Percentiles rank a stretch among this genome's conserved stretches.
These are phyloP conservation scores for Hippopotamyrus pictus DNA, from an alignment of 2,797 vertebrate genomes.

Conservation along the genomic window DNA sequence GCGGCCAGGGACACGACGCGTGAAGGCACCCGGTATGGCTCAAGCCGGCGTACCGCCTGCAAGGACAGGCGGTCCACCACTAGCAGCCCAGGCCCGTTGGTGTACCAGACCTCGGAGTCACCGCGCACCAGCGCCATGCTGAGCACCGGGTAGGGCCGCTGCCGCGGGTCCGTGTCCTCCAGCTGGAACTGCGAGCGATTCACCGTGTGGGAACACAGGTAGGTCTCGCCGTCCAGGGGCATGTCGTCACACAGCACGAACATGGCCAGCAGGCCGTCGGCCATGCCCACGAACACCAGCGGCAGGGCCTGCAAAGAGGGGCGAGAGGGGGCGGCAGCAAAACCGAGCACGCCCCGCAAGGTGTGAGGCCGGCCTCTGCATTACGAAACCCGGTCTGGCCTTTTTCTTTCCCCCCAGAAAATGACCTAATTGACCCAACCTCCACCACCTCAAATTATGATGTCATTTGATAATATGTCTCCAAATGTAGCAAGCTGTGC, in stretches of 20 bases:
- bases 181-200: conserved; percentile 78
- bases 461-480: not conserved
- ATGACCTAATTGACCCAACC: not conserved
- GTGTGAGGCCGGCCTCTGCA: not conserved
- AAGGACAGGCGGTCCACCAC: conserved; percentile 68
- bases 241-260: conserved; percentile 69
- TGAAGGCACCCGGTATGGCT: conserved; percentile 72
- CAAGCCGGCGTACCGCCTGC: conserved; percentile 70
- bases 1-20: conserved; percentile 64
- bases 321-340: not conserved
- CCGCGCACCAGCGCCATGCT: conserved; percentile 73
- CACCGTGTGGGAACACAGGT: conserved; percentile 85
- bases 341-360: not conserved
- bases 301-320: conserved; percentile 62
- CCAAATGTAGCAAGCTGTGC: not conserved
- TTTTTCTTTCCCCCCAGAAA: not conserved
- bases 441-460: not conserved
- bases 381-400: not conserved
- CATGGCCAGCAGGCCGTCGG: conserved; percentile 77
- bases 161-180: conserved; percentile 74
- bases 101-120: conserved; percentile 82
- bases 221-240: conserved; percentile 71
- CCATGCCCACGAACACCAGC: conserved; percentile 80
- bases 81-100: conserved; percentile 84
- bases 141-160: conserved; percentile 76